phyloP scores from a whole-genome alignment of 2,113 vertebrate genomes.

The Petrocephalus zakoni region DNA sequence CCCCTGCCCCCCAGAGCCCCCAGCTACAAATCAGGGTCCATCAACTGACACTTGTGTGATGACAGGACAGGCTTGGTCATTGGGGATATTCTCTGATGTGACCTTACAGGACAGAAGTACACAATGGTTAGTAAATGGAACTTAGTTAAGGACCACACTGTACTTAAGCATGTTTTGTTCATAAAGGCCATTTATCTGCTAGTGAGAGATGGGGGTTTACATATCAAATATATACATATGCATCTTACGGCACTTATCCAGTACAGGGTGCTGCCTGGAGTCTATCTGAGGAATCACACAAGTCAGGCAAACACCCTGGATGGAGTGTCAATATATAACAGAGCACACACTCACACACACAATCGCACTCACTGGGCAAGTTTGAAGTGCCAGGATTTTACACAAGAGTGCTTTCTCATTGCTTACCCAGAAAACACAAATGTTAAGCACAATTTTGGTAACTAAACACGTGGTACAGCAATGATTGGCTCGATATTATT shows the following conservation, averaged over 20 bases:
- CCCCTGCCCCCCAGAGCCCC: background rate
- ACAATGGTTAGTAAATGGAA: background rate
- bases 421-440: background rate
- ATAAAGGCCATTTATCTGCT: background rate
- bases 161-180: background rate
- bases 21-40: background rate
- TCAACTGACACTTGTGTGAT: background rate
- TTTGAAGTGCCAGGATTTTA: background rate
- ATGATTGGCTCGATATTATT: background rate
- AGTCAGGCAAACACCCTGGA: background rate
- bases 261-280: background rate
- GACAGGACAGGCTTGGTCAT: background rate
- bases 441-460: background rate
- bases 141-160: background rate
- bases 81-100: background rate
- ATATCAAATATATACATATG: background rate
- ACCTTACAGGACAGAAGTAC: background rate
- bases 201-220: background rate
- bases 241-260: background rate
- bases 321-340: background rate
- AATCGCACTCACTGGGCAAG: background rate
- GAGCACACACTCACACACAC: background rate
- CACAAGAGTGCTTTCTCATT: background rate
- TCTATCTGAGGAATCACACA: background rate
- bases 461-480: background rate